These are phyloP conservation scores for Nixonia krombeini DNA, from an alignment of 1,140 invertebrate genomes.

Conservation along the genomic window DNA sequence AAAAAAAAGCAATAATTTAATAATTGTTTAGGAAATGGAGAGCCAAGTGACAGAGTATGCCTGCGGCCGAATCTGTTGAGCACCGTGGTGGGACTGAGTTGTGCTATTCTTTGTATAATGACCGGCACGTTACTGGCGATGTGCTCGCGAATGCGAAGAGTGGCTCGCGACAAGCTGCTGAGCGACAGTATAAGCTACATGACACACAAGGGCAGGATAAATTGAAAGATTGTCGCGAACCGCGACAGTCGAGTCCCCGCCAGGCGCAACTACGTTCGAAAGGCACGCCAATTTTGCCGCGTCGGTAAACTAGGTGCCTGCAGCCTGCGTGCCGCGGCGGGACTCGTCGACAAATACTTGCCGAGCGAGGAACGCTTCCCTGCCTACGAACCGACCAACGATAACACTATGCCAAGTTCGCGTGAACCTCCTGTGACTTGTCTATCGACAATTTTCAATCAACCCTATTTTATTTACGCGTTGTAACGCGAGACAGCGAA, in stretches of 20 bases:
- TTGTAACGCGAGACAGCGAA: no score
- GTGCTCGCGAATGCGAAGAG: constrained; percentile 78
- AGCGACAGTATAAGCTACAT: constrained; percentile 78
- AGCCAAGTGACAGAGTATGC: constrained; percentile 76
- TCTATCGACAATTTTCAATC: no score
- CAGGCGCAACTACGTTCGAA: background rate
- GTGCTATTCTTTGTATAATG: constrained; percentile 78
- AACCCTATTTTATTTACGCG: no score
- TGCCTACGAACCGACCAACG: constrained; percentile 5
- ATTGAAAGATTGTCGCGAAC: constrained; percentile 65
- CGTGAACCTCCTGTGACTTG: constrained; percentile 8
- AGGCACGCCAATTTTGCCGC: background rate
- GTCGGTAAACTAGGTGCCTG: constrained; percentile 19
- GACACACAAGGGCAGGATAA: constrained; percentile 81
- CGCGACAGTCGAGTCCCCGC: constrained; percentile 21
- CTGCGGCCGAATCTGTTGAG: constrained; percentile 83
- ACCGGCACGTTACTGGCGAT: constrained; percentile 79
- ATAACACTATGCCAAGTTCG: constrained; percentile 7
- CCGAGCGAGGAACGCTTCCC: constrained; percentile 8
- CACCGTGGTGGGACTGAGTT: constrained; percentile 79
- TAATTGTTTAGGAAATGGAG: constrained; percentile 62
- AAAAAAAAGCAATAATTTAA: background rate
- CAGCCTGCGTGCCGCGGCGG: background rate
- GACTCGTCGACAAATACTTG: constrained; percentile 25
- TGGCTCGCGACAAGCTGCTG: constrained; percentile 70